Base-by-base conservation (phyloP, 1,140 invertebrate species). In the Procambarus virginalis region DNA sequence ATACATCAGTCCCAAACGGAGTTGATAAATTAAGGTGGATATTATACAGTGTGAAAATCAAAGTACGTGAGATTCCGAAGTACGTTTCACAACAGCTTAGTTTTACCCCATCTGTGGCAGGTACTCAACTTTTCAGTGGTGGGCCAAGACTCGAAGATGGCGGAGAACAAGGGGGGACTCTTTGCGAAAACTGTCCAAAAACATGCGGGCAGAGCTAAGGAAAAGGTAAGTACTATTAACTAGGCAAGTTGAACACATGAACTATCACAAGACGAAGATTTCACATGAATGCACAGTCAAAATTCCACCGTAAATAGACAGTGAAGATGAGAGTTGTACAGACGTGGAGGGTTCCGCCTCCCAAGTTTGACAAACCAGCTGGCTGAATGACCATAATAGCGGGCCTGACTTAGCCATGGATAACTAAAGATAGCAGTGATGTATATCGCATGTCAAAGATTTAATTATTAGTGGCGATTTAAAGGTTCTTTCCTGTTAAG, bases 151-250 rank as follows among this genome's bases (percentile, higher is more conserved):
- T 87, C 85, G 85, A 87, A 78, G 60, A 87, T 87, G 85, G 85
- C 85, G 85, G 85, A 87, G 55, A 87, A 55, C 78, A 87, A 87
- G 77, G 85, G 85, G 51, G 85, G 85, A 48, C 78, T 87, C 85
- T 87, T 87, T 73, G 77, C 85, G 14, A 87, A 87, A 81, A 87
- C 85, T n/a, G 85, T 87, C 60, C 85, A 87, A 80, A 87, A 87
- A 80, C 85, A 87, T 87, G 85, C 85, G 20, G 85, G 85, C n/a
- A 60, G 85, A 70, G 85, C 85, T 14, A 87, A 87, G 34, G 85
- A 87, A 87, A 87, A 87, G 85, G 85, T 87, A 87, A 87, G 85
- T 70, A 73, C 8, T 5, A 70, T 0, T n/a, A 46, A 70, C 6
- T 34, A 70, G 10, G 17, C n/a, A 22, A 34, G 3, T 70, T 70